Evolutionary conservation across 1,140 invertebrate species (phyloP).

Genomic region (Drosophila auraria): DNA sequence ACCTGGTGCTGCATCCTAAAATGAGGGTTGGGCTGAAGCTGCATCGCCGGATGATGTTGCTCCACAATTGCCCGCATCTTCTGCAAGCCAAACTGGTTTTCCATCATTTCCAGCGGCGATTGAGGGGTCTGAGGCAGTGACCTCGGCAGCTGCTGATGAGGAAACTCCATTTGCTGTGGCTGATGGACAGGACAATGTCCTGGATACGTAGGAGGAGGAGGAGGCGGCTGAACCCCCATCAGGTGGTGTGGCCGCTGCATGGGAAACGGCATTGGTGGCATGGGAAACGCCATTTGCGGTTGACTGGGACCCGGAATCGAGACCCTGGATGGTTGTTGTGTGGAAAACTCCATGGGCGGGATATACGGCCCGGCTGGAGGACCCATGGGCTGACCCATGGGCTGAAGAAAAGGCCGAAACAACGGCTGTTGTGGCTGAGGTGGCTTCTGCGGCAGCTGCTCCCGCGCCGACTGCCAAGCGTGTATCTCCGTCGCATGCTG

Average conservation of each 20-base stretch:
- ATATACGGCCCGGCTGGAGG: not conserved
- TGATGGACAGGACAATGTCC: not conserved
- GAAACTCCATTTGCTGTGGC: not conserved
- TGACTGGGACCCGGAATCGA: not conserved
- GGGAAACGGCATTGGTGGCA: conserved; percentile 8
- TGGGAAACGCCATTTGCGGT: not conserved
- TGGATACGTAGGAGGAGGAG: not conserved
- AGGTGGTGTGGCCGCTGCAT: not conserved
- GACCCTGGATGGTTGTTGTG: not conserved
- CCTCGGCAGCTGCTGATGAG: not conserved
- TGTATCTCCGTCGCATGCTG: conserved; percentile 34
- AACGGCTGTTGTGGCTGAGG: not conserved
- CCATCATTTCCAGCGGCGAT: not conserved
- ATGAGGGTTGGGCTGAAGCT: not conserved
- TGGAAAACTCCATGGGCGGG: not conserved
- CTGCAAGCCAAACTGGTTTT: not conserved
- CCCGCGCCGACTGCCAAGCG: conserved; percentile 6
- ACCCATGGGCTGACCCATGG: not conserved
- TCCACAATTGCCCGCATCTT: not conserved
- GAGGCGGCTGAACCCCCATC: not conserved
- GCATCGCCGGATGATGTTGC: not conserved
- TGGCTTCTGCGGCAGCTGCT: not conserved
- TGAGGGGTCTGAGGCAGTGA: not conserved
- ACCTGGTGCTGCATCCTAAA: not conserved
- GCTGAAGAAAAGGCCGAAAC: not conserved